A percentile compares a stretch with the other conserved stretches of the same genome.
These are phyloP conservation scores for Drosophila kanekoi DNA, from an alignment of 2,888 invertebrate species.

Conservation along the genomic window DNA sequence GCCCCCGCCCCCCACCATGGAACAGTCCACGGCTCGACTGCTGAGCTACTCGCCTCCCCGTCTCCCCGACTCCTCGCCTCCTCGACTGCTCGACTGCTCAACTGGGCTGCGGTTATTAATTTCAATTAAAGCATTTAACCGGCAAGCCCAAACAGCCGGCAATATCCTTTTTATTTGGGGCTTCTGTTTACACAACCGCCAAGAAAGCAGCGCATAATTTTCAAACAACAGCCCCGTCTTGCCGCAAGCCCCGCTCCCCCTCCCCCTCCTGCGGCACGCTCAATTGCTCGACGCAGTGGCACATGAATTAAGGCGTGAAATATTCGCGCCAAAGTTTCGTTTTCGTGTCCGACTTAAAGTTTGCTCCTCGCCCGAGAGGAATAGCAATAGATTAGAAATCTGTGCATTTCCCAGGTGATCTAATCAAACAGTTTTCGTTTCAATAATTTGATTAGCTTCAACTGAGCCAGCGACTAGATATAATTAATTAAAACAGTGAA, in stretches of 20 bases:
- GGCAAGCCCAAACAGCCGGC: conserved; percentile 62
- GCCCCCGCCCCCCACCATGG: conserved; percentile 12
- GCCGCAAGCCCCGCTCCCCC: neutral
- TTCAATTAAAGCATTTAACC: conserved; percentile 83
- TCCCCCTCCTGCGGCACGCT: conserved; percentile 5
- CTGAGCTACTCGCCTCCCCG: conserved; percentile 27
- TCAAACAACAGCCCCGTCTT: conserved; percentile 7
- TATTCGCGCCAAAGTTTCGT: conserved; percentile 50
- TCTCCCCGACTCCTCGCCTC: conserved; percentile 12
- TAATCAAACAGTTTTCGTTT: conserved; percentile 28
- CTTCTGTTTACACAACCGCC: conserved; percentile 70
- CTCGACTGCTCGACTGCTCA: conserved; percentile 31
- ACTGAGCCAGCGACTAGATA: conserved; percentile 1
- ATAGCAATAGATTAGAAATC: conserved; percentile 4
- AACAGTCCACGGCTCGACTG: conserved; percentile 17
- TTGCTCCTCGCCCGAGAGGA: neutral
- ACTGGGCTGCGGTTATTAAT: conserved; percentile 80
- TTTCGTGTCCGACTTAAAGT: conserved; percentile 22
- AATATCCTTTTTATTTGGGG: conserved; percentile 62
- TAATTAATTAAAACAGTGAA: conserved; percentile 43
- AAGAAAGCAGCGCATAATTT: conserved; percentile 63
- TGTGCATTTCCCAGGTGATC: conserved; percentile 1
- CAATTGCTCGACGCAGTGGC: conserved; percentile 40
- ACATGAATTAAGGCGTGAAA: conserved; percentile 79
- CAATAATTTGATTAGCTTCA: conserved; percentile 31